Conservation (phyloP, 2,888 invertebrate species). For the Gibbula magus region DNA sequence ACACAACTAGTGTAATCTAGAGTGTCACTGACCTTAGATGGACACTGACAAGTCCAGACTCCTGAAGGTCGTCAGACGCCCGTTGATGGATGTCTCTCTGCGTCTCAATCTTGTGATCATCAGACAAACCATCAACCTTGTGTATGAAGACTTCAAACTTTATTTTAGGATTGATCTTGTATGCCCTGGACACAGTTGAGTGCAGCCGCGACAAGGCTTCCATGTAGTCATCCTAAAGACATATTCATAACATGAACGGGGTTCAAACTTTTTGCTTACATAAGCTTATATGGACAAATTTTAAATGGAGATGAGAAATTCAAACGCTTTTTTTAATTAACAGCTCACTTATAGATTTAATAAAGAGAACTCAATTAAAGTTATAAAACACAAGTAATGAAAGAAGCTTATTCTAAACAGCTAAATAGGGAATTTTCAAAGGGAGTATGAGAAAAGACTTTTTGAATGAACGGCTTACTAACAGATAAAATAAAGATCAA, state of each 20-base stretch:
- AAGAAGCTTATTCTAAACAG: too few species aligned
- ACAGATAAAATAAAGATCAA: too few species aligned
- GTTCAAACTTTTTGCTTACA: neutral
- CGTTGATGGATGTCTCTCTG: slow-evolving; percentile 98
- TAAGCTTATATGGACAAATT: neutral
- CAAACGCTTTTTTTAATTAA: too few species aligned
- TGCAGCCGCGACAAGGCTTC: slow-evolving; percentile 95
- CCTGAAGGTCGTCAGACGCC: slow-evolving; percentile 94
- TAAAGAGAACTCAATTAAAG: too few species aligned
- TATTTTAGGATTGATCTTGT: slow-evolving; percentile 95
- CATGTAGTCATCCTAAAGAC: slow-evolving; percentile 91
- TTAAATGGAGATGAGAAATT: too few species aligned
- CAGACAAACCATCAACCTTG: slow-evolving; percentile 98
- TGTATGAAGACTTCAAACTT: slow-evolving; percentile 99
- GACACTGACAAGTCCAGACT: slow-evolving; percentile 81
- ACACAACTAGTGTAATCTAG: neutral
- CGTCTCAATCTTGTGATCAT: slow-evolving; percentile 99
- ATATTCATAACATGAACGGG: neutral
- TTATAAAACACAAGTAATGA: too few species aligned
- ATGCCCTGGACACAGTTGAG: slow-evolving; percentile 93
- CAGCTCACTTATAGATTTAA: too few species aligned
- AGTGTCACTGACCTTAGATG: slow-evolving; percentile 65
- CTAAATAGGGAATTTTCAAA: too few species aligned
- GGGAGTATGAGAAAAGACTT: too few species aligned
- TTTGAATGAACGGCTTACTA: too few species aligned